Base-by-base conservation (phyloP, 92 coral and sea anemone genomes). In the Virgularia gustaviana region DNA sequence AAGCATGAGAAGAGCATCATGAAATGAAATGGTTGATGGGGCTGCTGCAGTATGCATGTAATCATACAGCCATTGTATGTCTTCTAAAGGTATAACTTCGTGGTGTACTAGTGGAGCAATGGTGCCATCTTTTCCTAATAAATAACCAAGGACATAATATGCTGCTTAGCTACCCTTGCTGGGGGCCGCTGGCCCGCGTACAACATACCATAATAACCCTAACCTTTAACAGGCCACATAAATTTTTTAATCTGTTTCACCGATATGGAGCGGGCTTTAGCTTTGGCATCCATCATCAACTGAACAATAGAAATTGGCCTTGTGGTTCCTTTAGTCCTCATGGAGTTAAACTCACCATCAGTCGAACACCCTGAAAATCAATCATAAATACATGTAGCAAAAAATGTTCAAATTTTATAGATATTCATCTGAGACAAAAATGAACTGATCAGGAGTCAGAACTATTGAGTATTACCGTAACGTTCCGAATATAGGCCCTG, bases 211-310 rank as follows among this genome's bases (percentile, higher is more conserved):
- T 16, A 13, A 43, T 13, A 43, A 11, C 28, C 12, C 79, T 42
- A 55, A 47, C 79, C 81, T 35, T 35, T 70, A 45, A 72, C 42
- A 74, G 91, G 91, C 49, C 22, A 51, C 25, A 87, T 70, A 63
- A 35, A 87, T 25, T 39, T 60, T 36, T 83, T 78, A 1, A 87
- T 87, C 3, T 29, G 20, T 57, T 53, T 76, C 18, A 71, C 79
- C 12, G 77, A 19, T 22, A 56, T 79, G 13, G 59, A 28, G 13
- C 78, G 73, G 0, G 91, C 91, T n/a, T 67, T 80, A 9, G 63
- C 61, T 43, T 78, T 83, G 36, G 91, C 58, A 87, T 87, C 72
- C 91, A 87, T 83, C 41, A 83, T 79, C 34, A 83, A 64, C 76
- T 83, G 91, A 3, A 87, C 80, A 6, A 87, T 53, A 0, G 91